Base-by-base conservation (phyloP, 2,888 invertebrate genomes). In the Drosophila algonquin region DNA sequence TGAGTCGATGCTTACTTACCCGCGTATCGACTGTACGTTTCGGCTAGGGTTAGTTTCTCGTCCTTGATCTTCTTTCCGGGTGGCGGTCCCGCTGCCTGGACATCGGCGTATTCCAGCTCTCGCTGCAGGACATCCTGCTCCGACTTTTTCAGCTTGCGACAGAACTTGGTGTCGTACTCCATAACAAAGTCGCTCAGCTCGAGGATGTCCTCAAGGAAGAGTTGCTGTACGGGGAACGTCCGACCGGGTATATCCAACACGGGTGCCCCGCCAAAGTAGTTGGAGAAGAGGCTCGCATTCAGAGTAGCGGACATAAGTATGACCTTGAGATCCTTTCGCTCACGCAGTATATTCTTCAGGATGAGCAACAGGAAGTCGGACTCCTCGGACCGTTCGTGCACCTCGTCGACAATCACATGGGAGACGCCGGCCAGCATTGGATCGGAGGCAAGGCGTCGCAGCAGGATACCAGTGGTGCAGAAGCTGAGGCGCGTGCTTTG, bases 241-340 rank as follows among this genome's bases (percentile, higher is more conserved):
- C 96, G 93, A 14, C 96, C 98, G 56, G 97, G 96, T 83, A 97
- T 96, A 88, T 96, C 94, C 71, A 98, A 92, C 51, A 97, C 93
- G 2, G 97, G 97, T 65, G 96, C 95, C 46, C 94, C 94, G 0
- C 85, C 90, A 91, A 98, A 98, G 92, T 98, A 98, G 52, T 95
- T 93, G 1, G 96, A 95, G 90, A 98, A 98, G 63, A 97, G 92
- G 40, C 95, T 94, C 1, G 97, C 95, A 91, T 98, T 98, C 82
- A 98, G 91, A 0, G 98, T 97, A 2, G 98, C 98, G 89, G 98
- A 98, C 98, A 98, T 98, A 7, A 98, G 93, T 85, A 98, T 95
- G 0, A 98, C 93, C 81, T 96, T 97, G 58, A 98, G 92, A 88
- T 97, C 95, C 53, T 94, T 94, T 65, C 97, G 94, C 61, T 94